Conservation (phyloP, 1,140 invertebrate genomes). For the Nasonia longicornis region DNA sequence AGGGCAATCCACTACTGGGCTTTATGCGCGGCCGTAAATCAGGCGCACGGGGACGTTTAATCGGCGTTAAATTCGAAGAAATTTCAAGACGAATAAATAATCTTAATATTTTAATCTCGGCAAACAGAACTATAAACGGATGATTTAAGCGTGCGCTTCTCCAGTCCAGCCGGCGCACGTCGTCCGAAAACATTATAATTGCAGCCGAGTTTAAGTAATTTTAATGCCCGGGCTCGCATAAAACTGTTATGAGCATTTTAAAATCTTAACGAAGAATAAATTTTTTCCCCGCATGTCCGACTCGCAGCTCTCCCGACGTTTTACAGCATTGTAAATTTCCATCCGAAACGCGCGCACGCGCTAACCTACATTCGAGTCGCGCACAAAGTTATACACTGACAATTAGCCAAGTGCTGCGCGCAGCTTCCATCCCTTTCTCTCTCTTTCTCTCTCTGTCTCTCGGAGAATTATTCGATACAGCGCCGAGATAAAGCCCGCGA, state of each 20-base stretch:
- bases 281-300: slow-evolving; percentile 14
- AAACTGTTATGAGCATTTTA: slow-evolving; percentile 43
- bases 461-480: slow-evolving; percentile 31
- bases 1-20: background rate
- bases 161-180: background rate
- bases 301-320: slow-evolving; percentile 8
- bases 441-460: background rate
- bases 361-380: slow-evolving; percentile 40
- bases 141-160: slow-evolving; percentile 6
- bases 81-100: background rate
- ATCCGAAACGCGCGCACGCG: slow-evolving; percentile 14
- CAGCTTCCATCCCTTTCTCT: background rate
- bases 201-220: slow-evolving; percentile 30
- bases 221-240: slow-evolving; percentile 35
- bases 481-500: slow-evolving; percentile 31
- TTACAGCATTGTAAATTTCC: slow-evolving; percentile 43
- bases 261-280: slow-evolving; percentile 43
- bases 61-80: slow-evolving; percentile 14
- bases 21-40: too few relatives aligned
- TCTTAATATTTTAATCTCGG: slow-evolving; percentile 26
- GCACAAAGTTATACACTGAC: slow-evolving; percentile 33
- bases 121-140: slow-evolving; percentile 23
- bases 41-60: background rate
- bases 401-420: slow-evolving; percentile 28
- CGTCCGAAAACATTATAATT: slow-evolving; percentile 39